Percentiles rank a stretch among this genome's conserved stretches.
These are phyloP conservation scores for Riparia riparia DNA, from an alignment of 2,113 vertebrate species.

Conservation along the genomic window DNA sequence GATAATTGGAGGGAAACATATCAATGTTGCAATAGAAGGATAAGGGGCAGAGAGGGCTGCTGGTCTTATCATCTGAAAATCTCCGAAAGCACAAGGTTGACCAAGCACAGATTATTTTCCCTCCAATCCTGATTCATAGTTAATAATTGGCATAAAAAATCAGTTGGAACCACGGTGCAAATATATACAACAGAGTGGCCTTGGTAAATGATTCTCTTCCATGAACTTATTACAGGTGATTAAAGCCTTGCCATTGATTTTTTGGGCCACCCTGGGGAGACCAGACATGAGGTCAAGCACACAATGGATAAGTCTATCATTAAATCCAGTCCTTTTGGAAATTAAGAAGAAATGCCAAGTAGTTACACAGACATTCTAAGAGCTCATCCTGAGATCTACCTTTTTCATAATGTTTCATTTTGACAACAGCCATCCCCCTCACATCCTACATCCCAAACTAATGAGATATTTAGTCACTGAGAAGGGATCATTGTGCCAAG, in stretches of 20 bases:
- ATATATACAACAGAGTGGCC: neutral
- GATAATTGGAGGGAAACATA: conserved; percentile 7
- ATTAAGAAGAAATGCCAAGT: neutral
- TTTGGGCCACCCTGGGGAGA: neutral
- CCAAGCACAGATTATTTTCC: conserved; percentile 1
- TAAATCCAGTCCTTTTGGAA: conserved; percentile 8
- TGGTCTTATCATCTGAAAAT: conserved; percentile 21
- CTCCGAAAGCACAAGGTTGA: neutral
- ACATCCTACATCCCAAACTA: conserved; percentile 19
- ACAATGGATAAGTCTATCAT: neutral
- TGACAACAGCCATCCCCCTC: conserved; percentile 19
- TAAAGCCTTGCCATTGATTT: conserved; percentile 40
- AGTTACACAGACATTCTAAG: conserved; percentile 13
- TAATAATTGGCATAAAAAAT: conserved; percentile 54
- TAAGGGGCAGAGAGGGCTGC: neutral
- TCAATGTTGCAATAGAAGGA: neutral
- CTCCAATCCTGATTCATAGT: neutral
- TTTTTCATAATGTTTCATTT: conserved; percentile 24
- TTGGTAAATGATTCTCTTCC: neutral
- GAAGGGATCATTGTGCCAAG: neutral
- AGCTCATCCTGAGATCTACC: neutral
- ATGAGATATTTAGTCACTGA: conserved; percentile 33
- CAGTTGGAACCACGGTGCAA: neutral
- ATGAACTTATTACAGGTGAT: conserved; percentile 15
- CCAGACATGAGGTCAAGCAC: conserved; percentile 14